phyloP scores from a whole-genome alignment of 92 coral and sea anemone genomes.

The Scolanthus callimorphus region DNA sequence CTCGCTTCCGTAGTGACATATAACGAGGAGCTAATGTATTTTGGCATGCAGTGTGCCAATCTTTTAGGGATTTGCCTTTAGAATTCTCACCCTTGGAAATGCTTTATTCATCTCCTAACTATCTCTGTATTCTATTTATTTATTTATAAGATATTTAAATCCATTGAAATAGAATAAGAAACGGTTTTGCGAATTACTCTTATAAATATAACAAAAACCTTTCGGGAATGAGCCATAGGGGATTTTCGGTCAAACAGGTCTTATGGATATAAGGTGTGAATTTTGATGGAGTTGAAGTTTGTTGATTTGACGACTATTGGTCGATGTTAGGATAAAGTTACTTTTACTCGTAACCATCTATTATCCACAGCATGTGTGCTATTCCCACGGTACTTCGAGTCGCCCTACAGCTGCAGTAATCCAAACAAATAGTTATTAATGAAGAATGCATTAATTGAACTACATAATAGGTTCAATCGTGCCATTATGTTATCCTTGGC shows the following conservation, averaged over 20 bases:
- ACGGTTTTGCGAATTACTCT: no score
- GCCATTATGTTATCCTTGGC: slow-evolving; percentile 56
- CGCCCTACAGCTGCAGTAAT: slow-evolving; percentile 74
- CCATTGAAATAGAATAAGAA: no score
- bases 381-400: slow-evolving; percentile 81
- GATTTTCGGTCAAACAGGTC: no score
- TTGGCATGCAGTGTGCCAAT: not conserved
- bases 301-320: no score
- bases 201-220: no score
- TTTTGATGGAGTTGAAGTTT: no score
- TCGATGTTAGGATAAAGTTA: no score
- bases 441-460: slow-evolving; percentile 80
- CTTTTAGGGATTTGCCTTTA: not conserved
- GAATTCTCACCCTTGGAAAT: not conserved
- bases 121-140: no score
- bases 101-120: no score
- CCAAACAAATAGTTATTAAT: slow-evolving; percentile 83
- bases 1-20: not conserved
- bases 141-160: no score
- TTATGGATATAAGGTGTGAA: no score
- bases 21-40: not conserved
- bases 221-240: no score
- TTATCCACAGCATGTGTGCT: slow-evolving; percentile 58
- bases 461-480: slow-evolving; percentile 56
- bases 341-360: slow-evolving; percentile 34